A percentile compares a stretch with the other conserved stretches of the same genome.
Conservation (phyloP, 37 sponge, comb jelly and placozoan species). For the Diacarnus erythraeanus region DNA sequence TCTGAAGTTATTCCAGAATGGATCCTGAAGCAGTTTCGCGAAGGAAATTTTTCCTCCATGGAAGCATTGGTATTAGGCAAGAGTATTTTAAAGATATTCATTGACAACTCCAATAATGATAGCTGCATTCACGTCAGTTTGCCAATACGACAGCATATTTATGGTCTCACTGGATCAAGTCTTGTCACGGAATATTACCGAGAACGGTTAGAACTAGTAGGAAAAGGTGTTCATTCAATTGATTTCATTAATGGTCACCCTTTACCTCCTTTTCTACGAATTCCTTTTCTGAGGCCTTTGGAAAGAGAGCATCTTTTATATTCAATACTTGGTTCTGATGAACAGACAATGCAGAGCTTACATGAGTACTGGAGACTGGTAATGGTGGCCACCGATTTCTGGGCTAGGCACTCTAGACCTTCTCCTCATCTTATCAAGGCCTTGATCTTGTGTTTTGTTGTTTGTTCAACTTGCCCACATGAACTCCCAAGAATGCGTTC, state of each 20-base stretch:
- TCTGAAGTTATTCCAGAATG: constrained; percentile 25
- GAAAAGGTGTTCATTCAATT: constrained; percentile 1
- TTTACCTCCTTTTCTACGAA: background rate
- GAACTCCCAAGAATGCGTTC: background rate
- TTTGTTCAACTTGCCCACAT: constrained; percentile 16
- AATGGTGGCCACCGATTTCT: constrained; percentile 11
- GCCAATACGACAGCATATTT: constrained; percentile 9
- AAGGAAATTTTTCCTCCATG: constrained; percentile 10
- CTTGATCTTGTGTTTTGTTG: constrained; percentile 30
- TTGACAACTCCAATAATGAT: background rate
- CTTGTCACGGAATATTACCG: constrained; percentile 34
- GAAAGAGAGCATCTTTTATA: constrained; percentile 21
- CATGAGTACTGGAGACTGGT: constrained; percentile 23
- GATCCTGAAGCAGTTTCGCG: constrained; percentile 26
- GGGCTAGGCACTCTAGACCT: constrained; percentile 17
- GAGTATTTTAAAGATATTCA: background rate
- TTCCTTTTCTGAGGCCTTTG: background rate
- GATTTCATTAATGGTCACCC: background rate
- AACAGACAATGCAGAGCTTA: background rate
- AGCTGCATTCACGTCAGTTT: background rate
- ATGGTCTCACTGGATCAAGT: constrained; percentile 2
- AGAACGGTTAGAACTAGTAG: background rate
- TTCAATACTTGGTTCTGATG: constrained; percentile 6
- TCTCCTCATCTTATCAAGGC: constrained; percentile 24
- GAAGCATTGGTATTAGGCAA: constrained; percentile 17